Conservation (phyloP, 2,888 invertebrate genomes). For the Cataglyphis cursor region DNA sequence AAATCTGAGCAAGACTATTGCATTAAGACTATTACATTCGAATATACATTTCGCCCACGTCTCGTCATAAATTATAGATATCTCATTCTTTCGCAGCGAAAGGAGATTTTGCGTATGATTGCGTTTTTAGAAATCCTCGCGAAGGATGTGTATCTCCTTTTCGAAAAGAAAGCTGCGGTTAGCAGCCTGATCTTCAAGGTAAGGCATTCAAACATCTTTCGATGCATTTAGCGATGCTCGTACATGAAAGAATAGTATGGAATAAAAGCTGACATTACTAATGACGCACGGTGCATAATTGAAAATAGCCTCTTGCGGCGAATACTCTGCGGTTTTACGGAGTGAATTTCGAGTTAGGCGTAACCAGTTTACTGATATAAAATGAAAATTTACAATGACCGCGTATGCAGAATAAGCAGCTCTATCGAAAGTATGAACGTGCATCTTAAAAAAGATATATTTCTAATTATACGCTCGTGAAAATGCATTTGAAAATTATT, state of each 20-base stretch:
- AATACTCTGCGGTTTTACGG: not conserved
- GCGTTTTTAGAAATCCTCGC: not conserved
- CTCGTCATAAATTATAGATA: not conserved
- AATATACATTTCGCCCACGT: not conserved
- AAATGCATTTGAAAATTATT: not conserved
- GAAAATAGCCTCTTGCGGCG: not conserved
- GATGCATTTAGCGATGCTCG: too few species aligned
- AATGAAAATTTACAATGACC: not conserved
- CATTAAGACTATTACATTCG: not conserved
- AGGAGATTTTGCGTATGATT: not conserved
- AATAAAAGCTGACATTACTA: not conserved
- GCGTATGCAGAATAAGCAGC: not conserved
- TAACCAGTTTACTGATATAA: not conserved
- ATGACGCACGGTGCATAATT: not conserved
- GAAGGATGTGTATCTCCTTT: not conserved
- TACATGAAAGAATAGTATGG: not conserved
- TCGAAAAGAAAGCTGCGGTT: slow-evolving; percentile 3
- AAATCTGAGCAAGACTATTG: not conserved
- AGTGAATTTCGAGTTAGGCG: not conserved
- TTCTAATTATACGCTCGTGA: not conserved
- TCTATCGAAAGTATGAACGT: not conserved
- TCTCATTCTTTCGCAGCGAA: not conserved
- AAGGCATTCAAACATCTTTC: not conserved
- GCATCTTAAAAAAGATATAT: not conserved
- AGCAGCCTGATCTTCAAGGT: not conserved